phyloP scores from a whole-genome alignment of 2,888 invertebrate genomes.

The Cosmorhoe ocellata region DNA sequence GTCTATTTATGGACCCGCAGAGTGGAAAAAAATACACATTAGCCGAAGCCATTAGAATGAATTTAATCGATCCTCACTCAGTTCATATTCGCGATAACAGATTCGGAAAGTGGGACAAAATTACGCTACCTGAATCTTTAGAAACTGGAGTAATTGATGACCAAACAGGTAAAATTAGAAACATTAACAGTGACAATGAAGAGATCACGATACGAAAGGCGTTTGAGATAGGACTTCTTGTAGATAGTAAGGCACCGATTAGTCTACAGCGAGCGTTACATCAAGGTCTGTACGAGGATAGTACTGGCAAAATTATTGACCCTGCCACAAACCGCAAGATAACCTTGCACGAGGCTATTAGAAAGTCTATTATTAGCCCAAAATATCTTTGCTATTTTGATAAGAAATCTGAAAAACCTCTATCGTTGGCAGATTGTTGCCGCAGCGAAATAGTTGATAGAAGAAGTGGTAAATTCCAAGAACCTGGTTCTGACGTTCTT shows the following conservation, averaged over 20 bases:
- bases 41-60: slow-evolving; percentile 90
- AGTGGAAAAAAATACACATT: slow-evolving; percentile 90
- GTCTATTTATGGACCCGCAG: slow-evolving; percentile 91
- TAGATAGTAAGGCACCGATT: slow-evolving; percentile 91
- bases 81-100: slow-evolving; percentile 91
- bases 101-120: slow-evolving; percentile 88
- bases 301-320: slow-evolving; percentile 91
- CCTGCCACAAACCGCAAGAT: slow-evolving; percentile 89
- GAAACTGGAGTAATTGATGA: slow-evolving; percentile 89
- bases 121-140: slow-evolving; percentile 90
- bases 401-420: slow-evolving; percentile 86
- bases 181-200: slow-evolving; percentile 84
- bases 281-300: slow-evolving; percentile 92
- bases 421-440: slow-evolving; percentile 90
- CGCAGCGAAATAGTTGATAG: slow-evolving; percentile 91
- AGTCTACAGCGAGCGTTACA: slow-evolving; percentile 93
- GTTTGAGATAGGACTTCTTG: slow-evolving; percentile 89
- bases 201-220: slow-evolving; percentile 89
- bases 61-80: slow-evolving; percentile 92
- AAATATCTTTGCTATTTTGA: slow-evolving; percentile 91
- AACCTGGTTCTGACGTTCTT: slow-evolving; percentile 85
- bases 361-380: slow-evolving; percentile 90
- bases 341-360: slow-evolving; percentile 91
- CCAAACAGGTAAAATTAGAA: slow-evolving; percentile 86
- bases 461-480: slow-evolving; percentile 89